A percentile compares a stretch with the other conserved stretches of the same genome.
Conservation (phyloP, 2,888 invertebrate genomes). For the Minunthozetes semirufus region DNA sequence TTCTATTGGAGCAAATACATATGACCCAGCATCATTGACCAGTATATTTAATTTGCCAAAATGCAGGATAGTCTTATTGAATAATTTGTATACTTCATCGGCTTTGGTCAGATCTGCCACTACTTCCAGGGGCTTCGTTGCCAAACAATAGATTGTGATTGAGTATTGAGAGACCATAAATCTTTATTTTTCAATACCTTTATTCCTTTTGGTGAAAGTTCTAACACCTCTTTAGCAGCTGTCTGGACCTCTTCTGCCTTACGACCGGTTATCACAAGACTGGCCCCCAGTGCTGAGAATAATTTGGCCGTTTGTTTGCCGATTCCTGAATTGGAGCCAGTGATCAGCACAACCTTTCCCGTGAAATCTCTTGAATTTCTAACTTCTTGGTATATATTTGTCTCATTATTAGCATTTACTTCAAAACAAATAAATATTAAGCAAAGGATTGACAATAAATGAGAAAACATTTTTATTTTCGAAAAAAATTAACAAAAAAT, state of each 20-base stretch:
- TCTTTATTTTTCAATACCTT: not conserved
- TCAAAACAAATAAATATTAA: too few relatives aligned
- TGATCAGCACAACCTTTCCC: not conserved
- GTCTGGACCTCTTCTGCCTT: not conserved
- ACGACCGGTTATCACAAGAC: not conserved
- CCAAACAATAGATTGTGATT: too few relatives aligned
- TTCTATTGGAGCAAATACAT: not conserved
- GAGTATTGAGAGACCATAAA: too few relatives aligned
- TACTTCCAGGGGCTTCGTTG: constrained; percentile 29
- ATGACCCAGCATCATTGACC: constrained; percentile 36
- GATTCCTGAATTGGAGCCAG: not conserved
- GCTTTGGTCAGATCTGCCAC: constrained; percentile 31
- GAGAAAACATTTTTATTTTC: too few relatives aligned
- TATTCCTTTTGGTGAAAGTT: not conserved
- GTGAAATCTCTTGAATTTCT: not conserved
- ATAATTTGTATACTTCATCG: constrained; percentile 17
- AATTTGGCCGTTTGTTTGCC: not conserved
- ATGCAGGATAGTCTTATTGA: not conserved
- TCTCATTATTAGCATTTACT: too few relatives aligned
- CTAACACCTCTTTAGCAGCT: not conserved
- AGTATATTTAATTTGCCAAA: constrained; percentile 33
- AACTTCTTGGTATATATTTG: too few relatives aligned
- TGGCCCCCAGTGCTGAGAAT: not conserved
- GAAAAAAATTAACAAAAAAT: too few relatives aligned
- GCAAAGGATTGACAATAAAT: too few relatives aligned